phyloP scores from a whole-genome alignment of 1,140 invertebrate genomes.

The Macrotrachela quadricornifera region DNA sequence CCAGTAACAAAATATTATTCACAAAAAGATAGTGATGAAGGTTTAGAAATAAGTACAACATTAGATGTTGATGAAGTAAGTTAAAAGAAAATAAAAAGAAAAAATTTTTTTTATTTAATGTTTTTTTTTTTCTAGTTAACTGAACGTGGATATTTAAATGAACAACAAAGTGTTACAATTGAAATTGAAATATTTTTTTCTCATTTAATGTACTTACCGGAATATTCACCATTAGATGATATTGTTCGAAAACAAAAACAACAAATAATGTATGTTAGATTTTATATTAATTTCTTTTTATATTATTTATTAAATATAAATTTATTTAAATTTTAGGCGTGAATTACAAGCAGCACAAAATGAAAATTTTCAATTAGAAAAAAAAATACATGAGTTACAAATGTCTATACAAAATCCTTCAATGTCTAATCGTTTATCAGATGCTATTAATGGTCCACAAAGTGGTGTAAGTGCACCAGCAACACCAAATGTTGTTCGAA shows the following conservation, averaged over 20 bases:
- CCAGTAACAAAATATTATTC: constrained; percentile 63
- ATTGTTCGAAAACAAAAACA: constrained; percentile 57
- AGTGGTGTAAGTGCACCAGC: neutral
- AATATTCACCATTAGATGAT: constrained; percentile 66
- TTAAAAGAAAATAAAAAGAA: neutral
- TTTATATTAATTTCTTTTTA: neutral
- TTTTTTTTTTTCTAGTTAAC: constrained; percentile 33
- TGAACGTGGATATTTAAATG: constrained; percentile 48
- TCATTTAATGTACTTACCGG: constrained; percentile 57
- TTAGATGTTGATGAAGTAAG: constrained; percentile 8
- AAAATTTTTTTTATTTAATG: constrained; percentile 3
- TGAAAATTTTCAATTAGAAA: constrained; percentile 61
- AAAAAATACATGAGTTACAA: constrained; percentile 64
- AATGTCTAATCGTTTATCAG: neutral
- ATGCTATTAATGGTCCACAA: neutral
- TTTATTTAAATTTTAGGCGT: constrained; percentile 35
- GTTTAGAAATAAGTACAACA: constrained; percentile 51
- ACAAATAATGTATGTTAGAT: constrained; percentile 49
- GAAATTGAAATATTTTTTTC: constrained; percentile 66
- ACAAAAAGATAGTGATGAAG: constrained; percentile 56
- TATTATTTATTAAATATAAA: too few species aligned
- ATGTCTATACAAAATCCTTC: constrained; percentile 36
- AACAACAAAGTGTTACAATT: constrained; percentile 48
- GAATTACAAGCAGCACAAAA: constrained; percentile 58
- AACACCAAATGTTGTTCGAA: constrained; percentile 4